Base-by-base conservation (phyloP, 2,113 vertebrate genomes). In the Lathamus discolor region DNA sequence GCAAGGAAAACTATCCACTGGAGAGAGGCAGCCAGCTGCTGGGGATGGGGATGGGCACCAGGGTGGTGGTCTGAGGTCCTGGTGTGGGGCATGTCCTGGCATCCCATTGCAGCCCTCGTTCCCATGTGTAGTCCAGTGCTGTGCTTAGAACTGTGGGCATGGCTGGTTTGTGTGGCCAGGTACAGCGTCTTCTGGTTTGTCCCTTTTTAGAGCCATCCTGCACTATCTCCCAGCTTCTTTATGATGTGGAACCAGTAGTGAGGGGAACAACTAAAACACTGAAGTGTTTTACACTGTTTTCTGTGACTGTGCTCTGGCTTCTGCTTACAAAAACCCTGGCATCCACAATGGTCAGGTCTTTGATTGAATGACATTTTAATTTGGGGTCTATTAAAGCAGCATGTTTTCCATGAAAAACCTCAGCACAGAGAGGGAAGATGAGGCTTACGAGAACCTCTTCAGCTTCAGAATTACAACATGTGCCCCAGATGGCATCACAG, bases 341-440 rank as follows among this genome's bases (percentile, higher is more conserved):
- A 92, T 61, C 41, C 82, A 10, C 64, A 70, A 78, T 0, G 83
- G 82, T 70, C 33, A 66, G 77, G 41, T 31, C 70, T 95, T 70
- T 68, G 89, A 81, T 29, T 83, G 93, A 95, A 67, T 1, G 69
- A 37, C 80, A 41, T 49, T 94, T 94, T 61, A 66, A 95, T 90
- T 87, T 59, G 79, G 83, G 67, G 28, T 74, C 10, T 88, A 96
- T 97, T 80, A 90, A 90, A 95, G 0, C 95, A 92, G 41, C 61
- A 78, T 92, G 94, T 93, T 92, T 69, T 62, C 62, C 54, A 46
- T 2, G 44, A 72, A 11, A 10, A 3, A 20, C 17, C 44, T 73
- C 74, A 44, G 74, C 55, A 33, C 49, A 62, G 57, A 76, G 33
- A 86, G 74, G 57, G 61, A 68, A 46, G 77, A 81, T 24, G 61